Evolutionary conservation across 2,113 vertebrate species (phyloP).

Genomic region (Tursiops truncatus): DNA sequence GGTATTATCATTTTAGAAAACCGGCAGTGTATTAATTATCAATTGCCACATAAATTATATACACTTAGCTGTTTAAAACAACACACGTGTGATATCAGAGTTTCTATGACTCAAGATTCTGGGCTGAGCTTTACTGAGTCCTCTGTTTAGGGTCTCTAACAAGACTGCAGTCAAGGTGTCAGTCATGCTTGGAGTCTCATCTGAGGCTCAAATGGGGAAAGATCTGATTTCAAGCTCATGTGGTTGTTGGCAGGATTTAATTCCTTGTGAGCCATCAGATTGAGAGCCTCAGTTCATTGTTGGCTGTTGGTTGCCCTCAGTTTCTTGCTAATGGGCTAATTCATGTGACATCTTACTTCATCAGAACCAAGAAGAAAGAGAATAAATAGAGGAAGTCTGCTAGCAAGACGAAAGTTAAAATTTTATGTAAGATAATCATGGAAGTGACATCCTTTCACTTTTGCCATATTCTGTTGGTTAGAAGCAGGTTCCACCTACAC

Average conservation of each 20-base stretch:
- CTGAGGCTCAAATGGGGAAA: background rate
- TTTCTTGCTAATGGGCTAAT: background rate
- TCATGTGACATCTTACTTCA: background rate
- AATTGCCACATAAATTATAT: background rate
- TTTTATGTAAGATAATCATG: background rate
- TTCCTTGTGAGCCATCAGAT: background rate
- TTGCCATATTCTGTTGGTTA: slow-evolving; percentile 1
- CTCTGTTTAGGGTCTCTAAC: background rate
- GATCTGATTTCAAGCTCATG: background rate
- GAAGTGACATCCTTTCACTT: background rate
- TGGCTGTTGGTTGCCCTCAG: background rate
- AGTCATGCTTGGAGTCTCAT: background rate
- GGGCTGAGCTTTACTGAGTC: background rate
- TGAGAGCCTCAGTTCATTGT: background rate
- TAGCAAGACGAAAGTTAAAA: background rate
- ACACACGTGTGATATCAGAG: background rate
- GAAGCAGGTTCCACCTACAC: background rate
- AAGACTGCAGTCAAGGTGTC: background rate
- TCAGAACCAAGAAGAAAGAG: background rate
- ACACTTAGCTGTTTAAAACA: background rate
- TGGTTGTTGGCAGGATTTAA: background rate
- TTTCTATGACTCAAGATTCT: background rate
- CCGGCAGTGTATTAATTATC: background rate
- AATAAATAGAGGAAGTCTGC: background rate
- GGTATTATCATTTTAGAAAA: background rate